phyloP scores from a whole-genome alignment of 2,113 vertebrate species.

The Columbina picui region DNA sequence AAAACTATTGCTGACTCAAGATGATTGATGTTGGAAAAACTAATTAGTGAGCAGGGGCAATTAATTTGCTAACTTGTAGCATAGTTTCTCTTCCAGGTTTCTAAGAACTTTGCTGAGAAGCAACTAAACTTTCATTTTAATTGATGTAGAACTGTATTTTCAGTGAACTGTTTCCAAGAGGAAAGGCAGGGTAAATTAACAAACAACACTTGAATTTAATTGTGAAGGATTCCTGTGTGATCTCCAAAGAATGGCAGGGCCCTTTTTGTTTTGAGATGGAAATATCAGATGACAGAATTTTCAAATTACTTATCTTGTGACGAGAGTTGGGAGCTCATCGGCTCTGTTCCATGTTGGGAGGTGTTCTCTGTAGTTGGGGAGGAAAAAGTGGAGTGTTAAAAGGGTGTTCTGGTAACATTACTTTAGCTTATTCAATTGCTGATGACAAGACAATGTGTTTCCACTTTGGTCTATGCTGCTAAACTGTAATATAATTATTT shows the following conservation, averaged over 20 bases:
- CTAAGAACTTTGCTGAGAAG: constrained; percentile 41
- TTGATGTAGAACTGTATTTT: background rate
- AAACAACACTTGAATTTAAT: constrained; percentile 6
- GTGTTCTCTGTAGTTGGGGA: background rate
- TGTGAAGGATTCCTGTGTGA: background rate
- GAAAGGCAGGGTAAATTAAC: background rate
- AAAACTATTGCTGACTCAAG: constrained; percentile 73
- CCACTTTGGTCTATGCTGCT: constrained; percentile 70
- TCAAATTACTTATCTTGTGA: background rate
- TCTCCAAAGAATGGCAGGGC: background rate
- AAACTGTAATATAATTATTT: constrained; percentile 83
- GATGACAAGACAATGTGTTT: constrained; percentile 84
- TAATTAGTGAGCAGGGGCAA: constrained; percentile 68
- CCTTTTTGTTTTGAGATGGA: background rate
- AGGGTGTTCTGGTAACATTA: background rate
- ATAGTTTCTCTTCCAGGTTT: constrained; percentile 37
- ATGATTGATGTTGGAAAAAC: constrained; percentile 71
- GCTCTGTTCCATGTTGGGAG: background rate
- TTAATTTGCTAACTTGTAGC: constrained; percentile 52
- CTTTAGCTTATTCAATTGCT: constrained; percentile 75
- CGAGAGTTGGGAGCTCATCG: background rate
- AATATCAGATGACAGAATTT: background rate
- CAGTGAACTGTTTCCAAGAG: background rate
- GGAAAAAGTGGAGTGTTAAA: background rate
- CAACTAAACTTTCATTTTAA: background rate